Base-by-base conservation (phyloP, 2,113 vertebrate genomes). In the Pterocles gutturalis region DNA sequence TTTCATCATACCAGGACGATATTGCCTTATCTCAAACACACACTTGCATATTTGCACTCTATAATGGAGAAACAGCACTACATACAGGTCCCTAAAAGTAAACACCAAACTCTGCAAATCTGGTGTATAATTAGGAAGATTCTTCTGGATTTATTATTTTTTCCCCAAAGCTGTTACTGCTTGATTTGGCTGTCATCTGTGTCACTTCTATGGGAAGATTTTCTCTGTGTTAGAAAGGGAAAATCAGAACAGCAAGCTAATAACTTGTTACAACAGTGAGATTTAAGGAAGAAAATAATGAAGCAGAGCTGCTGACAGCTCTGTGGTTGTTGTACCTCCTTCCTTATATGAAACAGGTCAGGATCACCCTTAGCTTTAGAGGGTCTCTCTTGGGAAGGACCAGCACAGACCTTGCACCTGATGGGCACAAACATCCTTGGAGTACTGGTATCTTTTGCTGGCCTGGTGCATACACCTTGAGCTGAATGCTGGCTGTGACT, bases 1-100 rank as follows among this genome's bases (percentile, higher is more conserved):
- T 94, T 94, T 77, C 87, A 88, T 85, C 91, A 66, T 13, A 57
- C 26, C 24, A 34, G 87, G 87, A 83, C 4, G 91, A 82, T 69
- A 69, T 61, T 36, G 82, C 87, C 94, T 97, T 96, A 96, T 97
- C 96, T 97, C 96, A 95, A 95, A 96, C 60, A 93, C 86, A 90
- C 94, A 95, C 93, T 94, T 90, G 95, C 90, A 90, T 95, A 85
- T 96, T 94, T 96, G 93, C 95, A 91, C 96, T 95, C 53, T 72
- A 48, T 87, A 95, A 94, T 77, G 66, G 93, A 93, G 91, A 96
- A 97, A 97, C 84, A 96, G 96, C 93, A 96, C 93, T 94, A 94
- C 93, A 65, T 73, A 46, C 84, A 96, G 93, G 84, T 85, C 66
- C 78, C 75, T 83, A 73, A 95, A 97, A 97, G 96, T 95, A 97